phyloP scores from a whole-genome alignment of 2,888 invertebrate genomes.

The Scrobipalpa atriplicella region DNA sequence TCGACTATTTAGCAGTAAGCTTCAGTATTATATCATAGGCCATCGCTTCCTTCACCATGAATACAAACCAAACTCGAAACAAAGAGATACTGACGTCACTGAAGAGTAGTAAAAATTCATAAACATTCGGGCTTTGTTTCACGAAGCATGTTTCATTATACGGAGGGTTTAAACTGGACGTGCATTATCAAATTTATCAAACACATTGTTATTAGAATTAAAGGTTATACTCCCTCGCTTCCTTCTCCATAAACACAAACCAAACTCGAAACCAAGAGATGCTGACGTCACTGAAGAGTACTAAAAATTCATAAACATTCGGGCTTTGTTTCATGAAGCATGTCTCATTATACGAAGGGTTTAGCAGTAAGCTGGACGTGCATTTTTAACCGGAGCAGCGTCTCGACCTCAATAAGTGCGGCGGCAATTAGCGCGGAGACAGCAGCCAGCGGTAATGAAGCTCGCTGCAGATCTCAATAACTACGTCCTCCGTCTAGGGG shows the following conservation, averaged over 20 bases:
- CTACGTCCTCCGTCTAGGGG: too few species aligned
- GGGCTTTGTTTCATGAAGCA: background rate
- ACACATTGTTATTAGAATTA: too few species aligned
- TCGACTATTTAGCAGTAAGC: too few species aligned
- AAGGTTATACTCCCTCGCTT: too few species aligned
- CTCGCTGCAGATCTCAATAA: too few species aligned
- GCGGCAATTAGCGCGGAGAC: constrained; percentile 63
- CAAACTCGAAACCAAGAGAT: background rate
- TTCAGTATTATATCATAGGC: too few species aligned
- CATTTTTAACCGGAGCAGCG: constrained; percentile 56
- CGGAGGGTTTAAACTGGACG: constrained; percentile 31
- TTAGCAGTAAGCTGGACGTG: constrained; percentile 38
- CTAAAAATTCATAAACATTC: constrained; percentile 3
- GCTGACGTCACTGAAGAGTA: background rate
- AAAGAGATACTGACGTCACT: background rate
- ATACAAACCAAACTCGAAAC: background rate
- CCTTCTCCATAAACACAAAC: too few species aligned
- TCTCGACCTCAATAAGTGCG: constrained; percentile 64
- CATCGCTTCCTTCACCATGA: too few species aligned
- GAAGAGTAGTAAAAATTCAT: background rate
- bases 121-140: background rate
- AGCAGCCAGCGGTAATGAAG: constrained; percentile 39
- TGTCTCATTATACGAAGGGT: constrained; percentile 7
- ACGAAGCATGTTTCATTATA: constrained; percentile 14
- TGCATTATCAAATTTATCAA: constrained; percentile 62